phyloP scores from a whole-genome alignment of 92 coral and sea anemone species.

The Actinernus sp. region DNA sequence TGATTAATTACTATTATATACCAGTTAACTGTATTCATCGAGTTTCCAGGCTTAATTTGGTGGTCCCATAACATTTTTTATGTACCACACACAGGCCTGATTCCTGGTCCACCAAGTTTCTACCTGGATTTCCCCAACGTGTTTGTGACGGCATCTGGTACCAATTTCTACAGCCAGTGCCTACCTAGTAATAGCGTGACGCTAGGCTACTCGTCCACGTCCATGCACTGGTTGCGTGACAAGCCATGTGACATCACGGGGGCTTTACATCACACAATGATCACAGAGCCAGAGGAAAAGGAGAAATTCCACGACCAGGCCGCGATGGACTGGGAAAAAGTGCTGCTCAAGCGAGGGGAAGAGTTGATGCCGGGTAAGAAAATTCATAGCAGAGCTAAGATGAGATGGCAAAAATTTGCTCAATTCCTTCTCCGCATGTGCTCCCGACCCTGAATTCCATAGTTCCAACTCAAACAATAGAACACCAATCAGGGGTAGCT shows the following conservation, averaged over 20 bases:
- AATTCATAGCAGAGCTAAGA: too few relatives aligned
- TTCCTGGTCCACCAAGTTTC: slow-evolving; percentile 77
- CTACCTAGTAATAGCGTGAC: slow-evolving; percentile 51
- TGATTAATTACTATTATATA: too few relatives aligned
- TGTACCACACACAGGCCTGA: too few relatives aligned
- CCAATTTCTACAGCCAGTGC: slow-evolving; percentile 80
- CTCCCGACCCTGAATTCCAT: too few relatives aligned
- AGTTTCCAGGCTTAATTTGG: too few relatives aligned
- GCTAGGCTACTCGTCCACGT: slow-evolving; percentile 73
- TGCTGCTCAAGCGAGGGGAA: slow-evolving; percentile 63
- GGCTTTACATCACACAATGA: slow-evolving; percentile 81
- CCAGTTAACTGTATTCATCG: too few relatives aligned
- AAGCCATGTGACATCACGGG: slow-evolving; percentile 84
- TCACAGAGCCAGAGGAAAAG: slow-evolving; percentile 60
- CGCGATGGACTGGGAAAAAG: slow-evolving; percentile 78
- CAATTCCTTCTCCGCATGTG: too few relatives aligned
- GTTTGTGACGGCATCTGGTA: slow-evolving; percentile 74
- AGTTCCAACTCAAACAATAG: too few relatives aligned
- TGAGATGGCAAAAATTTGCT: too few relatives aligned
- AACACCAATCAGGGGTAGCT: too few relatives aligned
- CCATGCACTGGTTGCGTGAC: slow-evolving; percentile 83
- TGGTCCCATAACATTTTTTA: too few relatives aligned
- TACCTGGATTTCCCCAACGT: slow-evolving; percentile 64
- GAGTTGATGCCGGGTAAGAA: slow-evolving; percentile 75
- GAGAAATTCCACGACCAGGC: slow-evolving; percentile 68